Base-by-base conservation (phyloP, 2,113 vertebrate genomes). In the Melierax canorus region DNA sequence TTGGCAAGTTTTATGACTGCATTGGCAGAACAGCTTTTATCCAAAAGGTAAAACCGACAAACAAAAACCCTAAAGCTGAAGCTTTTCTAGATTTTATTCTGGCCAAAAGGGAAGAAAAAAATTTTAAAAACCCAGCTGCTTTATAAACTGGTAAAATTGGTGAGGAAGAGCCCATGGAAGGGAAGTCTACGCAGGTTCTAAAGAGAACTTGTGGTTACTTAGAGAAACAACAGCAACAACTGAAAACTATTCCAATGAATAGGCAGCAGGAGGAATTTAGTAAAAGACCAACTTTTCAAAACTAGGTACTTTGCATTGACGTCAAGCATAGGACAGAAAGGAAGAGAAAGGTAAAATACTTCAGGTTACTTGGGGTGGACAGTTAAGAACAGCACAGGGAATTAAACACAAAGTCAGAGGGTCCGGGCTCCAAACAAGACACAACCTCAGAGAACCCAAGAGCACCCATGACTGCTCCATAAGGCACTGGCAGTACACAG, bases 401-500 rank as follows among this genome's bases (percentile, higher is more conserved):
- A 50, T 1, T 4, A 12, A 12, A 38, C 41, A 11, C 29, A 6
- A 48, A 21, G 9, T 11, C 38, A 34, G 71, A 46, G 29, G 48
- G 16, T n/a, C 43, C 1, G 0, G 50, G 36, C 27, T 34, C 59
- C 51, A 20, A 59, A 60, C 3, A 2, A 73, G 38, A 43, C 50
- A 21, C 50, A 13, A 11, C 27, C 73, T 79, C 32, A 7, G 12
- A 22, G 59, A 41, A 20, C n/a, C 6, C 1, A 3, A 15, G 69
- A 36, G 41, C 39, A 34, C 39, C 39, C 15, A 6, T 2, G 11
- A 6, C 26, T 0, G 4, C 46, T 27, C 39, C 3, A 4, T 12
- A 12, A 39, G 27, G 38, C 45, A 1, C 50, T 4, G 36, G 22
- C 41, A 30, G 41, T 1, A 56, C 3, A 7, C 19, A 6, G 34